These are phyloP conservation scores for Drosophila subpulchrella DNA, from an alignment of 1,140 invertebrate genomes.

Conservation along the genomic window DNA sequence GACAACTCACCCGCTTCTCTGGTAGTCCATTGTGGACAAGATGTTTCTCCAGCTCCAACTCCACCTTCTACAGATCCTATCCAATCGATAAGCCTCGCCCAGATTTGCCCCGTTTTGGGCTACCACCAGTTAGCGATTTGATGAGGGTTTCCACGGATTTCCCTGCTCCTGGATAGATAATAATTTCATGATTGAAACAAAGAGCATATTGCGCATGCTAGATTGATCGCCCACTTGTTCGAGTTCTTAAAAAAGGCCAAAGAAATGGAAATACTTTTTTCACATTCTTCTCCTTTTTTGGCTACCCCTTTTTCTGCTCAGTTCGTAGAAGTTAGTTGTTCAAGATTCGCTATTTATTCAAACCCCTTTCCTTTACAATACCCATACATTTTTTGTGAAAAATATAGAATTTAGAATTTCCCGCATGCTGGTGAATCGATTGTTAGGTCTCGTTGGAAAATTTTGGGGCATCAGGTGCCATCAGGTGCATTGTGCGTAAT, in stretches of 20 bases:
- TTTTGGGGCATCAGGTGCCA: slow-evolving; percentile 68
- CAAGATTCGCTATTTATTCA: slow-evolving; percentile 66
- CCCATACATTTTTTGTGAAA: slow-evolving; percentile 42
- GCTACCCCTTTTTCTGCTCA: slow-evolving; percentile 38
- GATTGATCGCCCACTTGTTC: slow-evolving; percentile 67
- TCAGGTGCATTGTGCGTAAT: slow-evolving; percentile 51
- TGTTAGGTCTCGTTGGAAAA: slow-evolving; percentile 52
- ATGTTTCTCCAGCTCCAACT: slow-evolving; percentile 18
- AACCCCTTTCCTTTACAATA: slow-evolving; percentile 16
- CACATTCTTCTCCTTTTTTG: background rate
- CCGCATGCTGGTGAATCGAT: slow-evolving; percentile 63
- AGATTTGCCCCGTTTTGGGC: slow-evolving; percentile 38
- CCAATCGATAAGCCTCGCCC: slow-evolving; percentile 57
- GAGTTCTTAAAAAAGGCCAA: slow-evolving; percentile 30
- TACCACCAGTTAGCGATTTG: slow-evolving; percentile 63
- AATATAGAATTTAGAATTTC: slow-evolving; percentile 45
- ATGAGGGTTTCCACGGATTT: slow-evolving; percentile 57
- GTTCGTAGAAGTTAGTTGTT: slow-evolving; percentile 75
- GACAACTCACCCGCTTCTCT: slow-evolving; percentile 61
- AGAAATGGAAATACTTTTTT: slow-evolving; percentile 55
- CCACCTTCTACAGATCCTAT: slow-evolving; percentile 36
- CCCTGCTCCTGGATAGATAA: slow-evolving; percentile 46
- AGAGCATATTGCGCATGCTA: slow-evolving; percentile 68
- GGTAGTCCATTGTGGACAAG: slow-evolving; percentile 54
- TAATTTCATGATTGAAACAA: slow-evolving; percentile 54